Percentiles rank a stretch among this genome's conserved stretches.
Conservation (phyloP, 2,888 invertebrate genomes). For the Trissoscelio sp. region DNA sequence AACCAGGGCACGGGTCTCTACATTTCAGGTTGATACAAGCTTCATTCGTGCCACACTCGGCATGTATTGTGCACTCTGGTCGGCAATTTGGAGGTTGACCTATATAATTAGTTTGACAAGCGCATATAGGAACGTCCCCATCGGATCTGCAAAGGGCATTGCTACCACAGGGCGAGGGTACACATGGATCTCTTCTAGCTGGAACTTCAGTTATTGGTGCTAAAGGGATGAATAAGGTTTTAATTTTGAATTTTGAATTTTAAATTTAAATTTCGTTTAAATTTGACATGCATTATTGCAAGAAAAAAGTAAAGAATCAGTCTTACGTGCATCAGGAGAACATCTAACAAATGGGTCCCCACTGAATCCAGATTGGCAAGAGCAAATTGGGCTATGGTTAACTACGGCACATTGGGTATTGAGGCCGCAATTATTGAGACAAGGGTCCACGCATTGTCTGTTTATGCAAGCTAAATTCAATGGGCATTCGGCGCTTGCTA, state of each 20-base stretch:
- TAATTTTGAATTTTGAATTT: too few relatives aligned
- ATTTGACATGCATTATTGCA: too few relatives aligned
- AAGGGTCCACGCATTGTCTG: conserved; percentile 88
- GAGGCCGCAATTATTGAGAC: conserved; percentile 86
- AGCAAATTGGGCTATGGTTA: conserved; percentile 85
- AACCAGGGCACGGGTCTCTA: conserved; percentile 85
- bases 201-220: conserved; percentile 70
- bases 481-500: conserved; percentile 86
- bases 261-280: too few relatives aligned
- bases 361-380: conserved; percentile 83
- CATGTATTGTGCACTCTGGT: conserved; percentile 84
- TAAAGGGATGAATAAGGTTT: conserved; percentile 84
- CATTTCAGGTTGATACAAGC: conserved; percentile 84
- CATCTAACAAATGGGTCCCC: conserved; percentile 84
- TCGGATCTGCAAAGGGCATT: conserved; percentile 91
- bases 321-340: conserved; percentile 80
- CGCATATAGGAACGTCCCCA: conserved; percentile 84
- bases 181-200: conserved; percentile 87
- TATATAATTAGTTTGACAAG: conserved; percentile 87
- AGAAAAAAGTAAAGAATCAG: too few relatives aligned
- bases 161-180: conserved; percentile 92
- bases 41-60: conserved; percentile 83
- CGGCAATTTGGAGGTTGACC: conserved; percentile 90
- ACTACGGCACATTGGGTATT: conserved; percentile 85
- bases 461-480: conserved; percentile 87